Base-by-base conservation (phyloP, 2,888 invertebrate species). In the Epicampocera succincta region DNA sequence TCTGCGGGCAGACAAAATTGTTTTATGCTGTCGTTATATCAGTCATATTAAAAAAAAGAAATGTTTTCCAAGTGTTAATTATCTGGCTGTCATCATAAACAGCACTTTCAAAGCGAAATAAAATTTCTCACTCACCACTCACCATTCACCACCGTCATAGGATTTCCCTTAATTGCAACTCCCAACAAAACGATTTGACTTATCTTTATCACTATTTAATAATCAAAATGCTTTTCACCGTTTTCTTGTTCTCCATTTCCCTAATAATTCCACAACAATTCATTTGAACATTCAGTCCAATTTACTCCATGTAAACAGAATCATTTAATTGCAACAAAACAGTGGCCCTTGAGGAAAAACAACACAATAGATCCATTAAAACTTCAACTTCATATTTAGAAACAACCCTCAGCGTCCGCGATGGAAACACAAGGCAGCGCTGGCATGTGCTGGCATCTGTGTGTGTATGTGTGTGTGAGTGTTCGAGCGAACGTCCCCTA, bases 291-390 rank as follows among this genome's bases (percentile, higher is more conserved):
- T 72, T 63, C 13, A 48, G 60, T 71, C 52, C 71, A 54, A 74
- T 65, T 68, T 11, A 58, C 48, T 50, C 48, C 21, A 44, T 73
- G 13, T 56, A 72, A 73, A 76, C 63, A 81, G 19, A 68, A 61
- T 76, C 72, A 69, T 76, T 80, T 52, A 63, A 29, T 46, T 56
- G 40, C 52, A 69, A 63, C 52, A 74, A 74, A 66, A 60, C 72
- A 72, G 61, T 72, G 63, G 54, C 54, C 58, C 75, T 75, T 19
- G 29, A 69, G 42, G 9, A 50, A 29, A 68, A 4, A 44, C 50
- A n/a, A 12, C 68, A 12, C 68, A 33, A 75, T 82, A 78, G 71
- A 78, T 77, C 78, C 69, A 71, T 77, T 73, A 65, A 77, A 79
- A 52, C 38, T 25, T 63, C 21, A 52, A 58, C 11, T 19, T n/a